Evolutionary conservation across 2,113 vertebrate genomes (phyloP).

Genomic region (Proteles cristata): DNA sequence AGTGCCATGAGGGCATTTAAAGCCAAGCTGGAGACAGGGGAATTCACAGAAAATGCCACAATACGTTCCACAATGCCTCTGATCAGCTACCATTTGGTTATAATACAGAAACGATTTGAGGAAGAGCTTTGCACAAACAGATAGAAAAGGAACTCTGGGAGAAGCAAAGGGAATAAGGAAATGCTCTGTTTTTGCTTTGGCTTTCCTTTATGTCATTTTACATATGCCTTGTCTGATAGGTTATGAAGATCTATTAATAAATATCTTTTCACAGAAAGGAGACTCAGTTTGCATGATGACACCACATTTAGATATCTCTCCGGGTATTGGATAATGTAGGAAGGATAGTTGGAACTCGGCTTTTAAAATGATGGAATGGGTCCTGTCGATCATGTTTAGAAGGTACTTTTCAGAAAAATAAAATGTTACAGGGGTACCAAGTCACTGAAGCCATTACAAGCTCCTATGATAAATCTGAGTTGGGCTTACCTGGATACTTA

Average conservation of each 20-base stretch:
- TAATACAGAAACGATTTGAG: neutral
- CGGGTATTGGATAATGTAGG: neutral
- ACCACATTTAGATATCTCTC: neutral
- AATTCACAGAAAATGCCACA: neutral
- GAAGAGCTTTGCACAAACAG: neutral
- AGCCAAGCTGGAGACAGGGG: neutral
- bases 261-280: neutral
- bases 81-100: neutral
- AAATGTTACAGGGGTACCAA: neutral
- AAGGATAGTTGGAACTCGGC: neutral
- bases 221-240: neutral
- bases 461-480: neutral
- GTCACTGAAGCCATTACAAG: neutral
- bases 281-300: neutral
- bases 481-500: neutral
- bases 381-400: neutral
- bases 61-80: neutral
- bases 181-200: neutral
- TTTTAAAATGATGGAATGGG: neutral
- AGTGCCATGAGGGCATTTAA: neutral
- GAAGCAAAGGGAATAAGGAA: neutral
- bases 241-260: neutral
- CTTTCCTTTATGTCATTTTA: neutral
- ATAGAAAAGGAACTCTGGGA: neutral
- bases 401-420: neutral